Percentiles rank a stretch among this genome's conserved stretches.
Evolutionary conservation across 2,113 vertebrate genomes (phyloP).

Genomic region (Spheniscus mendiculus): DNA sequence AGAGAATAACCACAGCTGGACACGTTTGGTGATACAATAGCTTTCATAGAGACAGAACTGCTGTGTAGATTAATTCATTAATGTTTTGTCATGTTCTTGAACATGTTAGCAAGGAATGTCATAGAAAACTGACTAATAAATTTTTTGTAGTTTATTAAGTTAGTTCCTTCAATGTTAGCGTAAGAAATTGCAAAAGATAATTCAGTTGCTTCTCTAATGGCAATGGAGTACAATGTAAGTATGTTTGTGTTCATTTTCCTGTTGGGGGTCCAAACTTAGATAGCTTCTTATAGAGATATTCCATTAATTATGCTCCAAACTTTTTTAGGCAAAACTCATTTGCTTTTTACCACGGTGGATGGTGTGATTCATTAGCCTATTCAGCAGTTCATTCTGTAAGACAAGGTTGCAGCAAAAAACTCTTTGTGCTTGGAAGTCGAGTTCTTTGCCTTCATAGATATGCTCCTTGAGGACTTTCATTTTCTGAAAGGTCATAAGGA

Average conservation of each 20-base stretch:
- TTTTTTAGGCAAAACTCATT: background rate
- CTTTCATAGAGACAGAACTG: background rate
- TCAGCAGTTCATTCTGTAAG: background rate
- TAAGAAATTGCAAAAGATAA: background rate
- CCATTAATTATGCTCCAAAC: background rate
- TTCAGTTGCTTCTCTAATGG: background rate
- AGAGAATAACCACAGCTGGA: background rate
- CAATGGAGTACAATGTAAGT: background rate
- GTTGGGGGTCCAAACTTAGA: background rate
- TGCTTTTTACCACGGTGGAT: background rate
- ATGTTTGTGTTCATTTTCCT: background rate
- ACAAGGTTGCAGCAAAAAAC: background rate
- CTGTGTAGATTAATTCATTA: background rate
- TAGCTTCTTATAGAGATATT: background rate
- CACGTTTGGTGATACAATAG: background rate
- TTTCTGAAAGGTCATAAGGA: background rate
- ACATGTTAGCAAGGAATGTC: background rate
- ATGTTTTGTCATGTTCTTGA: background rate
- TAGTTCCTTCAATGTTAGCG: background rate
- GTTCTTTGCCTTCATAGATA: background rate
- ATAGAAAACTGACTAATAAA: background rate
- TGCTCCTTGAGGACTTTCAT: background rate
- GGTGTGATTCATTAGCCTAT: background rate
- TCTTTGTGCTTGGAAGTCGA: background rate
- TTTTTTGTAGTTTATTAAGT: background rate